These are phyloP conservation scores for Toxotes lorentzi DNA, from an alignment of 2,797 vertebrate species.

Conservation along the genomic window DNA sequence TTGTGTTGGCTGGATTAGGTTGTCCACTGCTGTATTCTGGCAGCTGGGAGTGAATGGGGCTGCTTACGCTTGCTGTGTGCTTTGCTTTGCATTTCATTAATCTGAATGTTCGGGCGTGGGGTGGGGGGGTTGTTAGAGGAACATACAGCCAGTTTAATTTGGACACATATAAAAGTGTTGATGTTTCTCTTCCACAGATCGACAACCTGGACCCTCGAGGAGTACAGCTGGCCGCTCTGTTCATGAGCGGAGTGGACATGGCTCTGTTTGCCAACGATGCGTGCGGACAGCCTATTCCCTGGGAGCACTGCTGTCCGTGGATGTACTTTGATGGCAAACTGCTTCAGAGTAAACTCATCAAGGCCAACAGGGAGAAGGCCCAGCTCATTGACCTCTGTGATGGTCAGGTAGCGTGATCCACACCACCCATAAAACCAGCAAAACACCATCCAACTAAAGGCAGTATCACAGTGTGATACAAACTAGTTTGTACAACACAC, in stretches of 20 bases:
- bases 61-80: conserved; percentile 58
- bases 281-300: conserved; percentile 94
- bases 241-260: conserved; percentile 98
- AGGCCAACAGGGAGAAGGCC: conserved; percentile 93
- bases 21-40: conserved; percentile 28
- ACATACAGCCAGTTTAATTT: neutral
- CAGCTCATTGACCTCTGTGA: conserved; percentile 99
- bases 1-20: conserved; percentile 49
- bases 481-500: neutral
- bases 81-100: conserved; percentile 55
- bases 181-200: conserved; percentile 85
- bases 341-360: conserved; percentile 95
- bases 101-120: conserved; percentile 25
- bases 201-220: conserved; percentile 94
- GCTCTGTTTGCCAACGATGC: conserved; percentile 95
- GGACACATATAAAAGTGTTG: neutral
- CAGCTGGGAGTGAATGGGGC: conserved; percentile 51
- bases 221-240: conserved; percentile 94
- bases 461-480: neutral
- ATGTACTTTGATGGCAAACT: conserved; percentile 98
- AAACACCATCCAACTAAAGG: neutral
- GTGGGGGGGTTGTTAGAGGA: neutral
- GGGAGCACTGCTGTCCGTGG: conserved; percentile 98
- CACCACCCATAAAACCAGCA: neutral
- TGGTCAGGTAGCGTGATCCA: conserved; percentile 90